phyloP scores from a whole-genome alignment of 2,888 invertebrate genomes.

The Empis stercorea region DNA sequence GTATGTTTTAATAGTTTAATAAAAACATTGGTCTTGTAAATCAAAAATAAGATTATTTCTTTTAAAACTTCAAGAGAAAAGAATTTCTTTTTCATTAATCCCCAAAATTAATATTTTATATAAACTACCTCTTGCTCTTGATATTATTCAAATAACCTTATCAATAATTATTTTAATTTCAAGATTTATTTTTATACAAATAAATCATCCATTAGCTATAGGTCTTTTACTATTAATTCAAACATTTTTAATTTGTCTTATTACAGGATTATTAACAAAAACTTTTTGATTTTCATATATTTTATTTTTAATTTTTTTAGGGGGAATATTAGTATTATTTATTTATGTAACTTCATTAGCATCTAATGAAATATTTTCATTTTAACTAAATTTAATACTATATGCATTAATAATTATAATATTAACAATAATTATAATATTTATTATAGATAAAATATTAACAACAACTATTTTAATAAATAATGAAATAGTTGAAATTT shows the following conservation, averaged over 20 bases:
- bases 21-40: conserved; percentile 58
- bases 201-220: conserved; percentile 42
- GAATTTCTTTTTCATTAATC: conserved; percentile 45
- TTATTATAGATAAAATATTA: conserved; percentile 22
- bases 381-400: conserved; percentile 27
- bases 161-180: conserved; percentile 23
- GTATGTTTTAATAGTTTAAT: conserved; percentile 48
- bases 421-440: conserved; percentile 19
- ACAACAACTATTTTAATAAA: conserved; percentile 33
- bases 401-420: conserved; percentile 19
- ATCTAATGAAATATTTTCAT: conserved; percentile 45
- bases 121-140: conserved; percentile 55
- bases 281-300: conserved; percentile 49
- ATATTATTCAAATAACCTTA: conserved; percentile 26
- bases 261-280: conserved; percentile 38
- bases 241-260: conserved; percentile 39
- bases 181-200: conserved; percentile 33
- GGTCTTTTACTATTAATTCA: conserved; percentile 42
- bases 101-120: conserved; percentile 56
- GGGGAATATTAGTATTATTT: conserved; percentile 51
- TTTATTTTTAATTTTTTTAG: conserved; percentile 47
- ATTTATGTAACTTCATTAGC: conserved; percentile 50
- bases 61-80: conserved; percentile 50
- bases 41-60: conserved; percentile 42
- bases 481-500: conserved; percentile 28